Percentiles rank a stretch among this genome's conserved stretches.
phyloP scores from a whole-genome alignment of 2,888 invertebrate genomes.

The Conus canariensis region DNA sequence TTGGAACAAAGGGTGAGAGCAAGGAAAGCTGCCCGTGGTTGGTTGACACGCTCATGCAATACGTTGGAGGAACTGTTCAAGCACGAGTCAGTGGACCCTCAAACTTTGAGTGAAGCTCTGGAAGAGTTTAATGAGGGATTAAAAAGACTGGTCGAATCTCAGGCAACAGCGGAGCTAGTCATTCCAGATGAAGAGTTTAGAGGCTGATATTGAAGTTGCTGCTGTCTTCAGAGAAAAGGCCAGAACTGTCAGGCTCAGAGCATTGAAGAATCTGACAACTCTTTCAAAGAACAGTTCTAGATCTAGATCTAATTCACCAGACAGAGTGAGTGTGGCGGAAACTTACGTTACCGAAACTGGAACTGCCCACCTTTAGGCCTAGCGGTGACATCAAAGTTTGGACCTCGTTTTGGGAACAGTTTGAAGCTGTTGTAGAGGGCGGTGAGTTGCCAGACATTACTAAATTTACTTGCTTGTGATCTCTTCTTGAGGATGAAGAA shows the following conservation, averaged over 20 bases:
- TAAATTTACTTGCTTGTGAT: not conserved
- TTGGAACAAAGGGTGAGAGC: no score
- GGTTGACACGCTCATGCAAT: not conserved
- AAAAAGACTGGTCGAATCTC: not conserved
- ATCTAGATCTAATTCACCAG: no score
- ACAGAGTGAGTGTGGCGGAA: not conserved
- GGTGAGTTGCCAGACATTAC: not conserved
- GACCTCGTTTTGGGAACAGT: slow-evolving; percentile 25
- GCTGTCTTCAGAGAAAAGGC: slow-evolving; percentile 7
- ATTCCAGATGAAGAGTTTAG: not conserved
- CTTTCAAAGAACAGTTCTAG: no score
- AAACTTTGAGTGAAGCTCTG: not conserved
- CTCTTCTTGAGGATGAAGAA: not conserved
- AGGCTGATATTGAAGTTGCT: not conserved
- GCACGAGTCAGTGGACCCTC: not conserved
- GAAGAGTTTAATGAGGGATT: not conserved
- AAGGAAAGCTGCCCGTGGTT: not conserved
- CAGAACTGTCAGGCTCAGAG: not conserved
- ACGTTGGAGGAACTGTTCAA: not conserved
- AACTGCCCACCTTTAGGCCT: not conserved
- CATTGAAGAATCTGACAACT: not conserved
- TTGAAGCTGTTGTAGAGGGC: not conserved
- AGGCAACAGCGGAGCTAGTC: not conserved
- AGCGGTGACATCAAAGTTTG: not conserved
- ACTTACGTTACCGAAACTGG: not conserved